Percentiles rank a stretch among this genome's conserved stretches.
Evolutionary conservation across 2,888 invertebrate genomes (phyloP).

Genomic region (Meloe dianella): DNA sequence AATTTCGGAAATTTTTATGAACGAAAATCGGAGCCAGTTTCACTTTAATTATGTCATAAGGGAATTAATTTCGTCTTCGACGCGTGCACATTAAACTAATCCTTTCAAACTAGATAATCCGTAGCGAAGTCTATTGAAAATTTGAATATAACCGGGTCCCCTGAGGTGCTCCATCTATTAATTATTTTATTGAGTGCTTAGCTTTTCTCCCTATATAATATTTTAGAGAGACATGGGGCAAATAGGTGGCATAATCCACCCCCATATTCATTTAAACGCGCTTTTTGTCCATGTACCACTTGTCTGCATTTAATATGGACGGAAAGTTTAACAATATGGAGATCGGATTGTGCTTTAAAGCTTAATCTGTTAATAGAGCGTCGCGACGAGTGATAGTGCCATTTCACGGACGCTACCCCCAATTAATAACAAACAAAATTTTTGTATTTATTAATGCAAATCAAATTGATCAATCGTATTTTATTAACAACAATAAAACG

Average conservation of each 20-base stretch:
- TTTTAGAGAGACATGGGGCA: conserved; percentile 16
- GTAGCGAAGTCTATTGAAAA: conserved; percentile 46
- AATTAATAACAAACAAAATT: conserved; percentile 50
- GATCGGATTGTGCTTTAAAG: conserved; percentile 56
- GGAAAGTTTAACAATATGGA: conserved; percentile 53
- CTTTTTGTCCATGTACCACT: conserved; percentile 46
- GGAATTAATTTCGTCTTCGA: conserved; percentile 30
- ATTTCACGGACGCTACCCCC: conserved; percentile 57
- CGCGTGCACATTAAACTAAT: conserved; percentile 46
- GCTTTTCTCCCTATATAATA: conserved; percentile 29
- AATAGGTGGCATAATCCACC: conserved; percentile 51
- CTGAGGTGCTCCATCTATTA: conserved; percentile 53
- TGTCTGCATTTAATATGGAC: conserved; percentile 40
- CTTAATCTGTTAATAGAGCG: conserved; percentile 56
- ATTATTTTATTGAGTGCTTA: conserved; percentile 58
- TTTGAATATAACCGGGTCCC: conserved; percentile 52
- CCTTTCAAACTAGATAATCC: conserved; percentile 48
- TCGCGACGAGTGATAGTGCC: conserved; percentile 52
- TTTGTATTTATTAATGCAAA: not conserved
- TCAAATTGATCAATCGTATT: not conserved
- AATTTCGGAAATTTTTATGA: not conserved
- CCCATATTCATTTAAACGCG: conserved; percentile 43
- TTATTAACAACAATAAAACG: not conserved
- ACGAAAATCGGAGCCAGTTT: not conserved
- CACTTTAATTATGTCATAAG: conserved; percentile 16